Evolutionary conservation across 2,797 vertebrate genomes (phyloP).

Genomic region (Hydrophis major): DNA sequence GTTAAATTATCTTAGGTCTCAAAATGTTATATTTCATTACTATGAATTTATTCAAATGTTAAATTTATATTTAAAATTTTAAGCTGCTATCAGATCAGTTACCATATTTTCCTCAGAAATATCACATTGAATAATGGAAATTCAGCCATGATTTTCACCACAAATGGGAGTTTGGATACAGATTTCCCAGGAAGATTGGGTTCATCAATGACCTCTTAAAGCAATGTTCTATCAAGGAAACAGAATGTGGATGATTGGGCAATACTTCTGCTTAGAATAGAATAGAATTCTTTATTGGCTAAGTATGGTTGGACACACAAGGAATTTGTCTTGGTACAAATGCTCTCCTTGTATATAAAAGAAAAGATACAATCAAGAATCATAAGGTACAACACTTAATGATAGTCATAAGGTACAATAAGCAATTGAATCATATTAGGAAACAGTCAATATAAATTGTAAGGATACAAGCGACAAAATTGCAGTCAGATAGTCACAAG

Average conservation of each 20-base stretch:
- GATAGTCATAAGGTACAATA: too few species aligned
- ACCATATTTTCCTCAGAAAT: background rate
- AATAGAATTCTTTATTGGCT: too few species aligned
- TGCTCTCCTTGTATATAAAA: too few species aligned
- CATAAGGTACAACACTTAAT: too few species aligned
- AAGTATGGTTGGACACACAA: too few species aligned
- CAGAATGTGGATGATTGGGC: background rate
- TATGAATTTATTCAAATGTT: background rate
- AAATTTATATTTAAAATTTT: background rate
- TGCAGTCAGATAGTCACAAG: too few species aligned
- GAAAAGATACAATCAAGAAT: too few species aligned
- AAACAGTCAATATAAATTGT: too few species aligned
- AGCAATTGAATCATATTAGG: too few species aligned
- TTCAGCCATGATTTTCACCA: background rate
- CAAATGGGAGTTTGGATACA: background rate
- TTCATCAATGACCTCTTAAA: background rate
- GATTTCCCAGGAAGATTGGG: background rate
- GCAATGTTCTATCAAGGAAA: background rate
- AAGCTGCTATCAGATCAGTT: background rate
- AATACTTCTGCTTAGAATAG: background rate
- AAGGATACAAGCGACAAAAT: too few species aligned
- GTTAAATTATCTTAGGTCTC: background rate
- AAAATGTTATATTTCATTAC: background rate
- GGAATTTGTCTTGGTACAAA: too few species aligned
- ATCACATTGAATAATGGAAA: background rate